These are phyloP conservation scores for Balanococcus diminutus DNA, from an alignment of 2,888 invertebrate genomes.

Conservation along the genomic window DNA sequence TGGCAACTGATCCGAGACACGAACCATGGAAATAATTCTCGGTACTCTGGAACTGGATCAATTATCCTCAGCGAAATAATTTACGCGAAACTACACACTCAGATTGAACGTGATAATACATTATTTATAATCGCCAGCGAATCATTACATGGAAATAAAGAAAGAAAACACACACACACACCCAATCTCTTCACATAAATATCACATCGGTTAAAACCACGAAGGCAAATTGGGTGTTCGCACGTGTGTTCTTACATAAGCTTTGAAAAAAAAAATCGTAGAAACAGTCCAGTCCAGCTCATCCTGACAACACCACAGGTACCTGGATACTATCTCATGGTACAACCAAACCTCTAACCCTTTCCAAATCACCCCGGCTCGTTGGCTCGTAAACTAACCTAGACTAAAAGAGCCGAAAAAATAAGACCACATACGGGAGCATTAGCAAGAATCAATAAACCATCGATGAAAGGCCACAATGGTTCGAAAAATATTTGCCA, in stretches of 20 bases:
- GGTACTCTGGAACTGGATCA: background rate
- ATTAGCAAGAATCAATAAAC: conserved; percentile 13
- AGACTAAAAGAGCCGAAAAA: no score
- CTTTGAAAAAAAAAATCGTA: background rate
- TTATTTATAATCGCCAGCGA: background rate
- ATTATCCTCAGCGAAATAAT: background rate
- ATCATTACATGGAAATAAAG: background rate
- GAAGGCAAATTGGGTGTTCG: background rate
- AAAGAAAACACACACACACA: background rate
- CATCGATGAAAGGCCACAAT: background rate
- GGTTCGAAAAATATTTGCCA: background rate
- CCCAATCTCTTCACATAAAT: background rate
- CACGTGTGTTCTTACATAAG: background rate
- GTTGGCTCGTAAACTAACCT: background rate
- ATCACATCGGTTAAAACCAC: background rate
- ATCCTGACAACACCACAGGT: background rate
- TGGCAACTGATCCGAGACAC: background rate
- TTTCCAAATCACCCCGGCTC: background rate
- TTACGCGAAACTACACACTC: background rate
- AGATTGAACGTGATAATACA: background rate
- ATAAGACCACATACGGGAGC: background rate
- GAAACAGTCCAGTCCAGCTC: background rate
- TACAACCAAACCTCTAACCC: background rate
- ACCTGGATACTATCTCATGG: no score
- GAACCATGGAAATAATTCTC: background rate